Base-by-base conservation (phyloP, 2,888 invertebrate genomes). In the Cephus nigrinus region DNA sequence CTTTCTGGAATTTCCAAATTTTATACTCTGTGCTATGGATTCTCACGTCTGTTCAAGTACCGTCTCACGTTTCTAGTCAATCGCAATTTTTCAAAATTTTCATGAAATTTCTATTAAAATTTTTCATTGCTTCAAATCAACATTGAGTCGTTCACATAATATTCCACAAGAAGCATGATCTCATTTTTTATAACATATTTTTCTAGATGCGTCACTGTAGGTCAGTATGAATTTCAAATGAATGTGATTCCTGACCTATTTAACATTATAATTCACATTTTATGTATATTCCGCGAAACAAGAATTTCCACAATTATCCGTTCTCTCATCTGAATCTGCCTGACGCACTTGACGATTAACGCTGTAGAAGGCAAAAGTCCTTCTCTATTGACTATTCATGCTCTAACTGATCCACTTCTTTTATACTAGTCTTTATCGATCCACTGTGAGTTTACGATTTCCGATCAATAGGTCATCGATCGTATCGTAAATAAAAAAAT, bases 11-110 rank as follows among this genome's bases (percentile, higher is more conserved):
- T n/a, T 74, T 32, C 74, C 33, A 74, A 23, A 31, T 68, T 80
- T 76, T 81, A 78, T 84, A 84, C 81, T 88, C 87, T 90, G 89
- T 89, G 88, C 89, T 90, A 89, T 86, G 83, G 83, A 86, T 85
- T 80, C 23, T 71, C 30, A 33, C 11, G 30, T 71, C 71, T 11
- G 71, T 71, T n/a, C 71, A 33, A 31, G 30, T 71, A 30, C 33
- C 71, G 71, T 71, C 31, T 30, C 15, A 11, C 9, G 31, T 71
- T 71, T 71, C 31, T 30, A 11, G 31, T 32, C 12, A 71, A 4
- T 32, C 30, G 12, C 11, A 3, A 71, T 3, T 71, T 55, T 55
- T 55, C 4, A 1, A 55, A 55, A 9, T 9, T 55, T 9, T 55
- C 15, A 40, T 40, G 15, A 40, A 15, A 40, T 40, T 4, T 15